These are phyloP conservation scores for Teleopsis dalmanni DNA, from an alignment of 1,140 invertebrate genomes.

Conservation along the genomic window DNA sequence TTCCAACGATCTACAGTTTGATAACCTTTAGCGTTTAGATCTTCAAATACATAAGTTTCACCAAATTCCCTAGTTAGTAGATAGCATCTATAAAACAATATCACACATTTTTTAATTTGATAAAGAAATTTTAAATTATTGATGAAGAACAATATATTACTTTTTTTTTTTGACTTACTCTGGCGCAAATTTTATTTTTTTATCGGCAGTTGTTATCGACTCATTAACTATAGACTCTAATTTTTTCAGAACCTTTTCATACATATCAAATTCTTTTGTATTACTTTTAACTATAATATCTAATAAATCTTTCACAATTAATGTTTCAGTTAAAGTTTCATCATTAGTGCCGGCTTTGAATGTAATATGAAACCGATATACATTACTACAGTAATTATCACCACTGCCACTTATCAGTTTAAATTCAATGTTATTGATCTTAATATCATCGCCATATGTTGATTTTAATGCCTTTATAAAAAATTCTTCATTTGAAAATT, in stretches of 20 bases:
- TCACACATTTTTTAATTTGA: too few species aligned
- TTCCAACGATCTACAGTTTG: slow-evolving; percentile 13
- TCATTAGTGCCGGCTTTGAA: not conserved
- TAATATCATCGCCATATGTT: too few species aligned
- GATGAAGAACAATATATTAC: too few species aligned
- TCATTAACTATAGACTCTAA: not conserved
- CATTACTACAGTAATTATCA: slow-evolving; percentile 13
- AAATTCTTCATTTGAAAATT: too few species aligned
- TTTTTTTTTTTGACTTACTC: too few species aligned
- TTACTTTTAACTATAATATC: slow-evolving; percentile 18
- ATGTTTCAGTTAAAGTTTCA: slow-evolving; percentile 14
- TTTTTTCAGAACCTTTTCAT: slow-evolving; percentile 18
- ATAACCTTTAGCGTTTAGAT: slow-evolving; percentile 22
- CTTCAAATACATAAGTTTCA: slow-evolving; percentile 27
- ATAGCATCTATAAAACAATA: slow-evolving; percentile 9
- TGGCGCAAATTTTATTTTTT: slow-evolving; percentile 21
- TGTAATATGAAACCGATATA: slow-evolving; percentile 21
- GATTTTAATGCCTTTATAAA: too few species aligned
- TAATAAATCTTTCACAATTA: slow-evolving; percentile 25
- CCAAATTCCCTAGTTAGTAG: slow-evolving; percentile 8
- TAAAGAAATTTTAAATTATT: too few species aligned
- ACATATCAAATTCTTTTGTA: slow-evolving; percentile 25
- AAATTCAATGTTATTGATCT: too few species aligned
- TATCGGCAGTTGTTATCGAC: too few species aligned
- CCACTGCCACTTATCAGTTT: slow-evolving; percentile 5